Conservation (phyloP, 2,797 vertebrate genomes). For the Crenuchus spilurus region DNA sequence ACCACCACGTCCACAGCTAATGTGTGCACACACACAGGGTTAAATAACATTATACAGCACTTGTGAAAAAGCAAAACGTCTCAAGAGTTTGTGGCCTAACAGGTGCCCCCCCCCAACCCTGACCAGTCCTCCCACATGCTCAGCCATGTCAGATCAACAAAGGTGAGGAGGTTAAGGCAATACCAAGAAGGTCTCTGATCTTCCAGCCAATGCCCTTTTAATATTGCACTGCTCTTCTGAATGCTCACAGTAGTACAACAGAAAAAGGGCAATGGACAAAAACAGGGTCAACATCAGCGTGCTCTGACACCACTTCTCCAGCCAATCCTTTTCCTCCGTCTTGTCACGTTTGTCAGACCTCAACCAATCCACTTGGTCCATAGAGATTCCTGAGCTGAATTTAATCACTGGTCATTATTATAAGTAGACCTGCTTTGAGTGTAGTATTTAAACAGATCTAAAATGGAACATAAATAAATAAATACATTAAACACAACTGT, state of each 20-base stretch:
- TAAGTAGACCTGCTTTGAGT: too few relatives aligned
- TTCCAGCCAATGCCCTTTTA: constrained; percentile 99
- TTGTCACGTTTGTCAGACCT: constrained; percentile 9
- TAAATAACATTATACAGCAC: background rate
- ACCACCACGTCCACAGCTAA: too few relatives aligned
- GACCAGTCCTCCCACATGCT: constrained; percentile 25
- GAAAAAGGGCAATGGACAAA: constrained; percentile 98
- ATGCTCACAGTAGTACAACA: constrained; percentile 97
- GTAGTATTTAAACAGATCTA: too few relatives aligned
- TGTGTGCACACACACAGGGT: background rate
- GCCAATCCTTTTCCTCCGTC: constrained; percentile 43
- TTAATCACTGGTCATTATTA: constrained; percentile 1
- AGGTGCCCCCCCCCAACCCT: constrained; percentile 4
- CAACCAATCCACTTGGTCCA: constrained; percentile 24
- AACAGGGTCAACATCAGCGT: constrained; percentile 74
- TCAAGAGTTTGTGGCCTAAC: constrained; percentile 7
- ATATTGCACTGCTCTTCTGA: constrained; percentile 99
- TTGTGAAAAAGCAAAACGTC: background rate
- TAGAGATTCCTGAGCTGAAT: constrained; percentile 34
- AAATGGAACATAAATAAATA: too few relatives aligned
- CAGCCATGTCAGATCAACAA: constrained; percentile 43
- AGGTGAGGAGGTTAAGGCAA: constrained; percentile 68
- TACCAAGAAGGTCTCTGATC: constrained; percentile 76
- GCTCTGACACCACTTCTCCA: constrained; percentile 57
- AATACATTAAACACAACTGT: too few relatives aligned